phyloP scores from a whole-genome alignment of 1,140 invertebrate genomes.

The Arctopsyche grandis region DNA sequence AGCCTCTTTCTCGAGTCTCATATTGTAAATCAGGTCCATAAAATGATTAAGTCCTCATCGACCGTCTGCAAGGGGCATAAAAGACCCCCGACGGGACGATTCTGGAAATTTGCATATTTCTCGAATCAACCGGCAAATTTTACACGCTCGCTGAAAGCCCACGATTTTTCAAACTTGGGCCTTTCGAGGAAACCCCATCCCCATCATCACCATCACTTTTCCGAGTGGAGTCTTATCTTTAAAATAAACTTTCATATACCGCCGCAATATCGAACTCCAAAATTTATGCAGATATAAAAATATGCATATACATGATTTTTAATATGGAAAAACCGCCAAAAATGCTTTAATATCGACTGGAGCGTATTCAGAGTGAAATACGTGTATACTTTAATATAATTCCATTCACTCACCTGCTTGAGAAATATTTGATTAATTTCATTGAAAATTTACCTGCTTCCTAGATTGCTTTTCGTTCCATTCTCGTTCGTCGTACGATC shows the following conservation, averaged over 20 bases:
- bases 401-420: not conserved
- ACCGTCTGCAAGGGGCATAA: not conserved
- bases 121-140: constrained; percentile 26
- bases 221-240: constrained; percentile 24
- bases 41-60: constrained; percentile 13
- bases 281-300: not conserved
- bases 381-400: not conserved
- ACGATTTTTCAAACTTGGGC: constrained; percentile 23
- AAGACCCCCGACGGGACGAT: constrained; percentile 3
- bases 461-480: not conserved
- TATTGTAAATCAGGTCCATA: not conserved
- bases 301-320: too few species aligned
- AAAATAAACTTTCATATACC: constrained; percentile 26
- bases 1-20: not conserved
- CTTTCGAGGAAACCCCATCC: not conserved
- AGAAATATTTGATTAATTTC: constrained; percentile 8
- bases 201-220: not conserved
- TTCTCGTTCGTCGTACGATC: not conserved
- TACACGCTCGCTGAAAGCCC: constrained; percentile 16
- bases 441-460: not conserved
- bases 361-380: not conserved
- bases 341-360: not conserved
- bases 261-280: not conserved
- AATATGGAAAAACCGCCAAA: not conserved
- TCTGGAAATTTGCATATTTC: constrained; percentile 20